Percentiles rank a stretch among this genome's conserved stretches.
phyloP scores from a whole-genome alignment of 2,113 vertebrate genomes.

The Corythoichthys haematopterus region DNA sequence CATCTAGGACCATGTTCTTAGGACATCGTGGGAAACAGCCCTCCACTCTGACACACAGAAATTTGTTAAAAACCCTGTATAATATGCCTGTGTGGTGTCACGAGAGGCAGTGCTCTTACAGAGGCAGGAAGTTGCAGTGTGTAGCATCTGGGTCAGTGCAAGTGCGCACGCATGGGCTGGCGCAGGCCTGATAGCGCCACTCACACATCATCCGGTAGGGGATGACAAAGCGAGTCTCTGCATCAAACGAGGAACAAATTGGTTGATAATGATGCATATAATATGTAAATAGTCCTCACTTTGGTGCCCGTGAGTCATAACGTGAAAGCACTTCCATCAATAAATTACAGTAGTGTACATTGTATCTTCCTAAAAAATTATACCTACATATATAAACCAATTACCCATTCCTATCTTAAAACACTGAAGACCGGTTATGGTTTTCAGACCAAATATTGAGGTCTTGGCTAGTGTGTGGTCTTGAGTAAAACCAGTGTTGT shows the following conservation, averaged over 20 bases:
- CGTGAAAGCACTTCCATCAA: not conserved
- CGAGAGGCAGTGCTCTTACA: slow-evolving; percentile 72
- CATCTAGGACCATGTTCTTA: slow-evolving; percentile 91
- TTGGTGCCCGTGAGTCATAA: not conserved
- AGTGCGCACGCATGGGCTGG: slow-evolving; percentile 87
- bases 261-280: not conserved
- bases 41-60: slow-evolving; percentile 78
- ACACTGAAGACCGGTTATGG: too few species aligned
- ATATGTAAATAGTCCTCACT: not conserved
- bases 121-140: slow-evolving; percentile 87
- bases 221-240: slow-evolving; percentile 85
- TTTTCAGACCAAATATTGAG: too few species aligned
- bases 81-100: slow-evolving; percentile 5
- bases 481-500: too few species aligned
- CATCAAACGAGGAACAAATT: slow-evolving; percentile 9
- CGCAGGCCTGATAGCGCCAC: slow-evolving; percentile 89
- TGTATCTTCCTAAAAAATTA: not conserved
- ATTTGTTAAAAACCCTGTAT: slow-evolving; percentile 4
- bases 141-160: slow-evolving; percentile 85
- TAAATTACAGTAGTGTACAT: not conserved
- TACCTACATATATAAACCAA: not conserved
- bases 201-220: slow-evolving; percentile 95
- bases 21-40: slow-evolving; percentile 94
- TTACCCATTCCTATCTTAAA: too few species aligned
- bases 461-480: too few species aligned